Conservation (phyloP, 1,140 invertebrate species). For the Drosophila kohkoa region DNA sequence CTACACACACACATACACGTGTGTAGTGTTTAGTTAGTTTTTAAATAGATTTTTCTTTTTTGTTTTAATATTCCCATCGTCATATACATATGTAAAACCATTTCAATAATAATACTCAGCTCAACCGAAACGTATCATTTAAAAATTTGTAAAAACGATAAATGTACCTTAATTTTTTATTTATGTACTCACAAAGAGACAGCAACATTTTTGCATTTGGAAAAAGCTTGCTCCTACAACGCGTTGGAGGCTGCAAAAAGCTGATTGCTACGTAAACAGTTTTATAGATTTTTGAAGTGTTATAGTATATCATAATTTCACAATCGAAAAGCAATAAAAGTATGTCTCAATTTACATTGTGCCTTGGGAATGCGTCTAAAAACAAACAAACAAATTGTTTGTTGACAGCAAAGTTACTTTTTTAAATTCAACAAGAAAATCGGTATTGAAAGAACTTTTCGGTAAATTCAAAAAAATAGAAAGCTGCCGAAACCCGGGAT, state of each 20-base stretch:
- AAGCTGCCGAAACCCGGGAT: slow-evolving; percentile 85
- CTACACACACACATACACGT: no score
- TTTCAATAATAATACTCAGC: slow-evolving; percentile 47
- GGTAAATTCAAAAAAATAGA: background rate
- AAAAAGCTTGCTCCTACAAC: background rate
- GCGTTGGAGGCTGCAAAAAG: background rate
- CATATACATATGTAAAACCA: slow-evolving; percentile 25
- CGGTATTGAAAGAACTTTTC: background rate
- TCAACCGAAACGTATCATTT: slow-evolving; percentile 28
- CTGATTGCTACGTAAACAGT: slow-evolving; percentile 12
- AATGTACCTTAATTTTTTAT: slow-evolving; percentile 26
- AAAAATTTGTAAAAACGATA: slow-evolving; percentile 17
- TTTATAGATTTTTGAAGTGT: background rate
- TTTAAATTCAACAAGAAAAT: slow-evolving; percentile 19
- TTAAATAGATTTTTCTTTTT: slow-evolving; percentile 4
- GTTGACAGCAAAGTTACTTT: slow-evolving; percentile 34
- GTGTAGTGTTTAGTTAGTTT: background rate
- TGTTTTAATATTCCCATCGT: slow-evolving; percentile 3
- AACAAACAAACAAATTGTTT: slow-evolving; percentile 17
- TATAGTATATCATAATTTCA: background rate
- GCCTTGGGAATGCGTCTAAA: slow-evolving; percentile 34
- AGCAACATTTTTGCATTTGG: background rate
- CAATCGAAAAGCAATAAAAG: slow-evolving; percentile 12
- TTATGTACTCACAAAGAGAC: slow-evolving; percentile 31
- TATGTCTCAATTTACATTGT: slow-evolving; percentile 27